phyloP scores from a whole-genome alignment of 2,113 vertebrate species.

The Cyanistes caeruleus region DNA sequence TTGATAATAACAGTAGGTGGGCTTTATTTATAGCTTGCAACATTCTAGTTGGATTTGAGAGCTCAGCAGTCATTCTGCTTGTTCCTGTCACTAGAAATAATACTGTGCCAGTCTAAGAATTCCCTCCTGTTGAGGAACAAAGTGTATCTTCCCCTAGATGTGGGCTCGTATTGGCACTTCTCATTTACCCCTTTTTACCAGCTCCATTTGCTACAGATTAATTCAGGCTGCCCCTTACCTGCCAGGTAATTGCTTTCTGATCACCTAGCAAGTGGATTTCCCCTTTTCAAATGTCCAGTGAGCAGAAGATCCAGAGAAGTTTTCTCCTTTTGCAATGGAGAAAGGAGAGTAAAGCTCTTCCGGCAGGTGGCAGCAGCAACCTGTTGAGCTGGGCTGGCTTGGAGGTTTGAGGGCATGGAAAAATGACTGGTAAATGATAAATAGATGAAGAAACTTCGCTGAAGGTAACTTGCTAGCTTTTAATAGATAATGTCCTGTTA shows the following conservation, averaged over 20 bases:
- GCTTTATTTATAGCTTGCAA: neutral
- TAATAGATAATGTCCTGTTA: neutral
- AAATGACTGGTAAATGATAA: neutral
- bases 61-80: neutral
- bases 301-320: neutral
- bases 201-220: neutral
- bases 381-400: neutral
- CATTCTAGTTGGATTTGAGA: neutral
- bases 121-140: neutral
- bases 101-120: neutral
- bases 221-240: neutral
- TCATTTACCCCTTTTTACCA: neutral
- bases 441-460: neutral
- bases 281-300: neutral
- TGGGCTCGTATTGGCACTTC: neutral
- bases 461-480: neutral
- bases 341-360: neutral
- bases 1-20: neutral
- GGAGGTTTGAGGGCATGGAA: neutral
- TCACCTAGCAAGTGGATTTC: neutral
- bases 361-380: neutral
- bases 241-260: neutral
- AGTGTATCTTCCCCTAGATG: rapidly evolving
- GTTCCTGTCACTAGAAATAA: neutral
- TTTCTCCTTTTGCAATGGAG: too few species aligned